Evolutionary conservation across 2,797 vertebrate species (phyloP), one percentile per base, ranked within the genome.

Genomic region (Linurgus olivaceus): DNA sequence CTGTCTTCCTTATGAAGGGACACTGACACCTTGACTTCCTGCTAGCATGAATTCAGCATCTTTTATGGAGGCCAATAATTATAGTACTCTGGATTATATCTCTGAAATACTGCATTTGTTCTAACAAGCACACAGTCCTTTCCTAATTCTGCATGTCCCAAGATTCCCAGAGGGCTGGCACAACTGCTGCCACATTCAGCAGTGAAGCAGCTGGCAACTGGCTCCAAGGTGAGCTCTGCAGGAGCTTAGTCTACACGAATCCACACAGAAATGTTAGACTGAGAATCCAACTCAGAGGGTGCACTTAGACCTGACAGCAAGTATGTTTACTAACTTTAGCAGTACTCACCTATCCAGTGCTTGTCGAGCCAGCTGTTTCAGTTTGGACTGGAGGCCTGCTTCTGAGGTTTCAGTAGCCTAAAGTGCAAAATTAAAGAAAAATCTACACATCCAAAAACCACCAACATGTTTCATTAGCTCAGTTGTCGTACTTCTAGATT

Each of bases 331-430:
- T 37, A 54, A 44, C 21, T 19, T 6, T 7, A 47, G 37, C 48
- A 59, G 45, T 62, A 94, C 97, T 96, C 96, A 99, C 99, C 99
- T 98, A 89, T 99, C 99, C 73, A 99, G 97, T 9, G 99, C 99
- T 94, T 99, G 99, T 45, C 98, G 98, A 57, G 99, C 99, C 92
- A 99, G 95, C 97, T 99, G 99, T 96, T 99, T 99, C 97, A 99
- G 97, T 96, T 99, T 99, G 71, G 96, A 98, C 97, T 99, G 99
- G 57, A 99, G 97, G 10, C 94, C 96, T 96, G 98, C 98, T 97
- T 99, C 99, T 38, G 98, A 98, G n/a, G 99, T 99, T 97, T 99
- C 99, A 66, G 98, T 99, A 66, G 99, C 99, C 99, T 99, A 96
- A 85, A 91, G 73, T 38, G 38, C 68, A 95, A 87, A 84, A 93